phyloP scores from a whole-genome alignment of 92 coral and sea anemone species.

The Umimayanthus kanabou region DNA sequence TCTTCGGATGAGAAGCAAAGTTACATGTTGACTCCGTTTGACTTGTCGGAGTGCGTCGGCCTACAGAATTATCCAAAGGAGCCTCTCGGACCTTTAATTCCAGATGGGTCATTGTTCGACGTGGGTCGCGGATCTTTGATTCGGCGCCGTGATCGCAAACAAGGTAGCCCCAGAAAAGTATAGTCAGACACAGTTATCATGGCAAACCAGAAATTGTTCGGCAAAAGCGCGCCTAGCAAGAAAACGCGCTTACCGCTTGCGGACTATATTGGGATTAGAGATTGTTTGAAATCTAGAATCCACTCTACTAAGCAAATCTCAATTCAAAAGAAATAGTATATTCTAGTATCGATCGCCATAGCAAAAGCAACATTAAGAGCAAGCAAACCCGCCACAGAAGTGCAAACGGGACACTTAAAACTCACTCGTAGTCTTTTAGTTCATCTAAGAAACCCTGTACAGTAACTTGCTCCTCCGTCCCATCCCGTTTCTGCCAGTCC shows the following conservation, averaged over 20 bases:
- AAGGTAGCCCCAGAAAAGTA: neutral
- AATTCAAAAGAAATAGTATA: neutral
- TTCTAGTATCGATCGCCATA: neutral
- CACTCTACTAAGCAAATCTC: neutral
- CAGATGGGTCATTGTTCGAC: neutral
- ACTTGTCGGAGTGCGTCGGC: constrained; percentile 15
- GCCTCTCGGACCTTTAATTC: neutral
- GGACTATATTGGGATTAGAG: neutral
- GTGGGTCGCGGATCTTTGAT: neutral
- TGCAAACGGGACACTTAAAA: too few species aligned
- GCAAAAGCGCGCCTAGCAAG: neutral
- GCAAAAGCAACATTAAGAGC: neutral
- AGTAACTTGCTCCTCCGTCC: too few species aligned
- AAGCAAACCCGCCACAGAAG: neutral
- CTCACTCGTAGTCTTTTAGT: too few species aligned
- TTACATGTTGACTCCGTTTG: neutral
- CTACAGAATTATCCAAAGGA: neutral
- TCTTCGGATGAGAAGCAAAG: neutral
- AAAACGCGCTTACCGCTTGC: neutral
- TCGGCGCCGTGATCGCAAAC: neutral
- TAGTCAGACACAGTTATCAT: neutral
- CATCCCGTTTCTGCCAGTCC: too few species aligned
- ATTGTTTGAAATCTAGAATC: neutral
- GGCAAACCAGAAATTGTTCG: neutral
- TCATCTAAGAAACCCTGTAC: too few species aligned